Evolutionary conservation across 2,888 invertebrate genomes (phyloP).

Genomic region (Lamproptera curius): DNA sequence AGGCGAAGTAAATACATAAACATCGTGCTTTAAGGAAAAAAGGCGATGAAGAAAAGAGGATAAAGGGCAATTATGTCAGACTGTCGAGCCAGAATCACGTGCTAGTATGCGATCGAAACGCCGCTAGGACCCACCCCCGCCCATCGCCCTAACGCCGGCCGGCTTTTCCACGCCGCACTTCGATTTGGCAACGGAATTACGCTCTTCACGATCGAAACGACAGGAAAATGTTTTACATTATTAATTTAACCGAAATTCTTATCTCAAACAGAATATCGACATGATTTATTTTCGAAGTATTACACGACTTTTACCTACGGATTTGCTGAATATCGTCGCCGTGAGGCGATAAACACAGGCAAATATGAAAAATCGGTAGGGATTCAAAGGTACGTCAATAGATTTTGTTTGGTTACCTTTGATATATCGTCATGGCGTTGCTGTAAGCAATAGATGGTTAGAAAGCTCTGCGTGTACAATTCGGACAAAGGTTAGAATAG

Average conservation of each 20-base stretch:
- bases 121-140: conserved; percentile 10
- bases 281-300: no score
- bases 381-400: not conserved
- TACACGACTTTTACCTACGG: no score
- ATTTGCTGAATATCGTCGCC: not conserved
- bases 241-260: no score
- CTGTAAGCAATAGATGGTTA: conserved; percentile 20
- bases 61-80: conserved; percentile 5
- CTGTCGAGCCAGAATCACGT: conserved; percentile 12
- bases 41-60: no score
- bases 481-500: conserved; percentile 8
- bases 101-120: conserved; percentile 13
- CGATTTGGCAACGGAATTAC: conserved; percentile 10
- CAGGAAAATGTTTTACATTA: no score
- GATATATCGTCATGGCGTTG: not conserved
- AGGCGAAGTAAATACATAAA: no score
- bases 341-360: conserved; percentile 6
- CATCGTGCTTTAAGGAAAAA: no score
- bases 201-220: not conserved
- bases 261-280: no score
- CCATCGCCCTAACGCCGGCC: conserved; percentile 33
- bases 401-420: conserved; percentile 15
- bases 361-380: conserved; percentile 13
- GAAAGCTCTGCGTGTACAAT: conserved; percentile 15
- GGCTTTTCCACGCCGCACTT: conserved; percentile 20